Evolutionary conservation across 2,888 invertebrate species (phyloP).

Genomic region (Deilephila porcellus): DNA sequence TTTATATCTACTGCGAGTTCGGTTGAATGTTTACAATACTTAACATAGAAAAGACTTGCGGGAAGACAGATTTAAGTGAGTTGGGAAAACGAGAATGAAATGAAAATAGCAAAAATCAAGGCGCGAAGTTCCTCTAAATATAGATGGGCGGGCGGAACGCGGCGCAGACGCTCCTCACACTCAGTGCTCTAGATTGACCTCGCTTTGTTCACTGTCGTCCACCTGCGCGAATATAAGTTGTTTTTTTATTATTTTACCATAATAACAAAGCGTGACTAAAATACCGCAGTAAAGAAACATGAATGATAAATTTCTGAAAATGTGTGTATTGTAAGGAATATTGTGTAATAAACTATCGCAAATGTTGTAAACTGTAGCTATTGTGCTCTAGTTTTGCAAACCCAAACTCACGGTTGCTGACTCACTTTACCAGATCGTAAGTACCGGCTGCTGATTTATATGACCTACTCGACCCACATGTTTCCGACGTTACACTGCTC

Average conservation of each 20-base stretch:
- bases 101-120: conserved; percentile 82
- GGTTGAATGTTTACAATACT: not conserved
- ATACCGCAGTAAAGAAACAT: not conserved
- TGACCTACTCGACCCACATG: conserved; percentile 28
- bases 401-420: conserved; percentile 53
- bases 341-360: conserved; percentile 21
- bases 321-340: not conserved
- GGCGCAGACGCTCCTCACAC: conserved; percentile 54
- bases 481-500: conserved; percentile 18
- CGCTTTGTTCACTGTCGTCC: conserved; percentile 46
- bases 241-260: conserved; percentile 1
- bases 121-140: conserved; percentile 83
- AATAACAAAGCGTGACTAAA: conserved; percentile 26
- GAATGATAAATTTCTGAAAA: not conserved
- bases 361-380: conserved; percentile 53
- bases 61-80: conserved; percentile 65
- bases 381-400: conserved; percentile 61
- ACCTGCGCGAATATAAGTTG: conserved; percentile 16
- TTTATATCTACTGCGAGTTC: not conserved
- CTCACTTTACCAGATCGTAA: conserved; percentile 63
- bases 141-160: conserved; percentile 69
- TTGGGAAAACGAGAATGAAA: conserved; percentile 75
- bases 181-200: conserved; percentile 57
- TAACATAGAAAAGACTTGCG: conserved; percentile 43
- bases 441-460: conserved; percentile 42